Evolutionary conservation across 1,140 invertebrate genomes (phyloP), one percentile per base, ranked within the genome.

Genomic region (Druon quercuslanigerum): DNA sequence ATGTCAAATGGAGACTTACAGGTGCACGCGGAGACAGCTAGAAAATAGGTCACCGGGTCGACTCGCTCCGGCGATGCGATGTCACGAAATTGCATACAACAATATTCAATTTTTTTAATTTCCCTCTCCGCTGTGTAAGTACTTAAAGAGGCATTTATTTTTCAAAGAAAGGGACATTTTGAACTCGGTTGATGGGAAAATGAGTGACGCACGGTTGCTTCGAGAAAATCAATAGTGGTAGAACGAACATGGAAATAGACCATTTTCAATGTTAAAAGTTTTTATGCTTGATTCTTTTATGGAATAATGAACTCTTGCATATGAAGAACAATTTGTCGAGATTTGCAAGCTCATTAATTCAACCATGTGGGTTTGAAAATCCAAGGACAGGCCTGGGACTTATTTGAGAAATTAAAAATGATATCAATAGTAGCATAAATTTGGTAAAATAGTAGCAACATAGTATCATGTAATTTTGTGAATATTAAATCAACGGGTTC

Each of bases 1-100:
- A 66, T 66, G 60, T 66, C 46, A 66, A 46, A 66, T 66, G 60
- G 60, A 40, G 60, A 66, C 60, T 66, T 66, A 66, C 60, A 66
- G 60, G 60, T 66, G 60, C 25, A 66, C 60, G 33, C 14, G 33
- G 60, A 66, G 60, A 66, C 33, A 66, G 60, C 60, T 66, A 66
- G 33, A 66, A 66, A 46, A 66, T 66, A 66, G 60, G 60, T 66
- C 60, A 66, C 13, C 46, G 40, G 60, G 60, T 66, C 60, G 60
- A 66, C 33, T 66, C 60, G 60, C 60, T 66, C 60, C 16, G 60
- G 33, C 60, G 60, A 66, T 40, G 60, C 60, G 60, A 66, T 66
- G 60, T 25, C 60, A 66, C 60, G 25, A 66, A 66, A 66, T 66
- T 66, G 16, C 60, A 66, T 33, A 66, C 60, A 66, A 33, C 25